These are phyloP conservation scores for Cosmorhoe ocellata DNA, from an alignment of 2,888 invertebrate genomes.

Conservation along the genomic window DNA sequence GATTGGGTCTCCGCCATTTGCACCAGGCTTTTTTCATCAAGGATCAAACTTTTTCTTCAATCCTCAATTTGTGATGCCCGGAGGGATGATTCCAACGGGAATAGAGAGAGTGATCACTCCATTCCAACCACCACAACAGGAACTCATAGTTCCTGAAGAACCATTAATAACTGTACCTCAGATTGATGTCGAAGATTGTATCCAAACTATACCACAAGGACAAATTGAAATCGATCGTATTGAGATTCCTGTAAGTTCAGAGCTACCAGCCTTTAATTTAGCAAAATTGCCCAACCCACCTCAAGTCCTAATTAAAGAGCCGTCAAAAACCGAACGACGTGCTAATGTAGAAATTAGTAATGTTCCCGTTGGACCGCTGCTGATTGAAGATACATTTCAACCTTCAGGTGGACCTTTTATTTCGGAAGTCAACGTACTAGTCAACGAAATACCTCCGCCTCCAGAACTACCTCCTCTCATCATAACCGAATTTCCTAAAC, in stretches of 20 bases:
- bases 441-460: slow-evolving; percentile 1
- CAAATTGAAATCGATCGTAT: slow-evolving; percentile 7
- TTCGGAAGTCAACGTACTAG: slow-evolving; percentile 18
- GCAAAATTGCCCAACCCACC: neutral
- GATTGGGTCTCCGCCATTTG: slow-evolving; percentile 29
- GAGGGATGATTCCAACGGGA: slow-evolving; percentile 26
- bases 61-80: slow-evolving; percentile 39
- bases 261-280: too few relatives aligned
- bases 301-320: slow-evolving; percentile 3
- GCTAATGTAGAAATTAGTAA: slow-evolving; percentile 9
- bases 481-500: neutral
- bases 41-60: slow-evolving; percentile 53
- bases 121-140: slow-evolving; percentile 3
- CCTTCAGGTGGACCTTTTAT: slow-evolving; percentile 11
- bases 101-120: slow-evolving; percentile 30
- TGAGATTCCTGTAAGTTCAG: neutral
- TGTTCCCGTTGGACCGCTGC: slow-evolving; percentile 11
- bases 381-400: slow-evolving; percentile 12
- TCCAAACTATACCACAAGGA: neutral
- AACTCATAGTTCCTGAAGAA: neutral
- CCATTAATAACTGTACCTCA: slow-evolving; percentile 14
- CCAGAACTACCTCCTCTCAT: slow-evolving; percentile 6
- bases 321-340: neutral
- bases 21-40: slow-evolving; percentile 43
- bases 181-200: neutral